Evolutionary conservation across 2,797 vertebrate species (phyloP), one percentile per base, ranked within the genome.

Genomic region (Premnoplex brunnescens): DNA sequence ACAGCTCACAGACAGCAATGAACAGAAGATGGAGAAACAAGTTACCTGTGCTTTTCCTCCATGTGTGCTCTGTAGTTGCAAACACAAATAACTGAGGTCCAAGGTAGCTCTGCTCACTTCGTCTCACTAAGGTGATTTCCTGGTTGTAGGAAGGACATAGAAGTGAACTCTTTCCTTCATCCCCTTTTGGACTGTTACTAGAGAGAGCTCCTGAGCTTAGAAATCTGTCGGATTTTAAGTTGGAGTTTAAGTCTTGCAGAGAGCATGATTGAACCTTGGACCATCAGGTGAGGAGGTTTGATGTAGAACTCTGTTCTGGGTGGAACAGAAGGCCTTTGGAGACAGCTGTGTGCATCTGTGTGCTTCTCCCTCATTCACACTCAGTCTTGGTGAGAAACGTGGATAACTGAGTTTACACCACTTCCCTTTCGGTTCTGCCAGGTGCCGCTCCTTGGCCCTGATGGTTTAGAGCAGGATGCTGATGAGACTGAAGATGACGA

Each of bases 401-500:
- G 0, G 55, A 30, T 81, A 78, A 86, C 63, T 41, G 74, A 81
- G 60, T 68, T 91, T 10, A 77, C 60, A 34, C 21, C 28, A 37
- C 34, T 84, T 96, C 60, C 92, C 52, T 85, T 93, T 91, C 1
- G 77, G 39, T 77, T 89, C 92, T 76, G 77, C 28, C 98, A 98
- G 97, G 97, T 98, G 83, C 98, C 98, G 13, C 98, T 99, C 95
- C 98, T 98, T 89, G 98, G 97, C 37, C 90, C 97, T 21, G 98
- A 98, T 75, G 96, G 97, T 96, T 98, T 98, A 97, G 98, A 98
- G 94, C 98, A 98, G 89, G 98, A 98, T 97, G 98, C 96, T 91
- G 98, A 98, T 96, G 98, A 98, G 89, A 98, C 97, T 2, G 98
- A 98, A 96, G 99, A 99, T 92, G 99, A 99, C 21, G 99, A 99